Evolutionary conservation across 2,888 invertebrate species (phyloP).

Genomic region (Lacanobia wlatinum): DNA sequence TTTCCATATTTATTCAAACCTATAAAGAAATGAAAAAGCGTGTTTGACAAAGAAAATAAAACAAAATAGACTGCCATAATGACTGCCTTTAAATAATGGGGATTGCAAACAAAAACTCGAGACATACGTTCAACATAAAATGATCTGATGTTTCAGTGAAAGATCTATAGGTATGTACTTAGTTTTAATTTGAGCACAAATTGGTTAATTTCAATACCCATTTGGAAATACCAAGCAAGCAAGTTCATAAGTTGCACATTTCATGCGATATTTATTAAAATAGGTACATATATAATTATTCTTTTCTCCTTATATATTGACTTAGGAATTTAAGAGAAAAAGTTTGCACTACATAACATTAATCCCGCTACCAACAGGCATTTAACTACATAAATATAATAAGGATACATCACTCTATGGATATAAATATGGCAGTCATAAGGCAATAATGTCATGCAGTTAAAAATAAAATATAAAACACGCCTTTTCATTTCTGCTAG

Average conservation of each 20-base stretch:
- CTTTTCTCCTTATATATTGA: background rate
- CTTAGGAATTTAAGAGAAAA: background rate
- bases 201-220: background rate
- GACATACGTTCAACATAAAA: background rate
- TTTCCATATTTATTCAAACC: conserved; percentile 85
- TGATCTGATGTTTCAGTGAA: background rate
- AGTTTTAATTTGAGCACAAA: conserved; percentile 5
- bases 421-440: conserved; percentile 55
- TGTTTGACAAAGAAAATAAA: conserved; percentile 79
- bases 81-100: conserved; percentile 49
- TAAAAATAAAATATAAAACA: conserved; percentile 70
- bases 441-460: conserved; percentile 56
- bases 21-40: conserved; percentile 89
- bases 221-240: conserved; percentile 11
- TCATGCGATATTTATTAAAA: background rate
- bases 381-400: conserved; percentile 22
- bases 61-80: conserved; percentile 57
- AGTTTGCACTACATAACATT: conserved; percentile 17
- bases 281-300: background rate
- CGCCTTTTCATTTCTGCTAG: conserved; percentile 83
- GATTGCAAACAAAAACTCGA: conserved; percentile 18
- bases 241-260: background rate
- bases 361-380: conserved; percentile 15
- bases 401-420: conserved; percentile 15
- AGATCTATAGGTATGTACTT: background rate